These are phyloP conservation scores for Limnothrissa miodon DNA, from an alignment of 2,113 vertebrate genomes.

Conservation along the genomic window DNA sequence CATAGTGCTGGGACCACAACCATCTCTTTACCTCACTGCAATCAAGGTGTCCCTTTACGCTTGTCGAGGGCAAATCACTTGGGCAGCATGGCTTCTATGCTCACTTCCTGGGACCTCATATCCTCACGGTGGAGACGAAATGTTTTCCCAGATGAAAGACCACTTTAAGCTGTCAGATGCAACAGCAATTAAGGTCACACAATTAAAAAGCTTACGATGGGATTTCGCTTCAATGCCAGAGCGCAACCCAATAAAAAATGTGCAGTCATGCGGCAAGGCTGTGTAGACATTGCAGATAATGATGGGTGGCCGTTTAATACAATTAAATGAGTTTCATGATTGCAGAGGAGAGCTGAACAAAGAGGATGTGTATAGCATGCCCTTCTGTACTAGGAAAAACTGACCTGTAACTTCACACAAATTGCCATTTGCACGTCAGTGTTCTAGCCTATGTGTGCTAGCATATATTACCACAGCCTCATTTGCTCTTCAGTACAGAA, in stretches of 20 bases:
- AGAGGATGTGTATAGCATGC: conserved; percentile 18
- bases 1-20: neutral
- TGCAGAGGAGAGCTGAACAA: conserved; percentile 32
- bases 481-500: neutral
- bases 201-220: conserved; percentile 49
- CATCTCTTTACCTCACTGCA: neutral
- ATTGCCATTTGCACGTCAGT: neutral
- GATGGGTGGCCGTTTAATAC: conserved; percentile 43
- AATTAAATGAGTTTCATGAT: conserved; percentile 41
- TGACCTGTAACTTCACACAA: conserved; percentile 6
- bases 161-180: conserved; percentile 40
- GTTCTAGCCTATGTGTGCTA: neutral
- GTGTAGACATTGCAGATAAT: conserved; percentile 42
- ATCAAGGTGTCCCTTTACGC: neutral
- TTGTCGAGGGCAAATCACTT: neutral
- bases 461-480: neutral
- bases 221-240: conserved; percentile 39
- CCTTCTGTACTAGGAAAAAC: neutral
- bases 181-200: conserved; percentile 47
- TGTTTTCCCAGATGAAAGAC: conserved; percentile 36
- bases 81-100: neutral
- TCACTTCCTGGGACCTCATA: neutral
- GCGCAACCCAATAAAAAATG: conserved; percentile 35
- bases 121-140: neutral
- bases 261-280: conserved; percentile 41